Evolutionary conservation across 2,888 invertebrate genomes (phyloP), one percentile per base, ranked within the genome.

Genomic region (Dyspetes luteomarginatus): DNA sequence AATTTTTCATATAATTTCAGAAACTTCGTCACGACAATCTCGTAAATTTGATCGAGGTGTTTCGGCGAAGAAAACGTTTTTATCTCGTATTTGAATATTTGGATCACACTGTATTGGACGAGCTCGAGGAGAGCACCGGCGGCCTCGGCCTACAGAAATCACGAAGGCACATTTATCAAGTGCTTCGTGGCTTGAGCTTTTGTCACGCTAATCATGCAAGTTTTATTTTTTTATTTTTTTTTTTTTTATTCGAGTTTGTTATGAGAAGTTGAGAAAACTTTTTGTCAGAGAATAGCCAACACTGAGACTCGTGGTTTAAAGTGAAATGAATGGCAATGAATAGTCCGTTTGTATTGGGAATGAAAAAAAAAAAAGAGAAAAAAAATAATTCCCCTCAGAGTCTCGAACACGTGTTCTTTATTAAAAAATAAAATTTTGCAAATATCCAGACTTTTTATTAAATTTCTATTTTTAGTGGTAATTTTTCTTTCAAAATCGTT

Each of bases 31-130:
- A 98, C 90, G 97, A 97, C 87, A 97, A 98, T 92, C 92, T 98
- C 80, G 97, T 98, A 68, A 96, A 96, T 89, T 95, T 98, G 93
- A 95, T 97, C 82, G 97, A 97, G 92, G 97, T 97, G 83, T 97
- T 98, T 91, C 94, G 97, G 12, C 94, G 96, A 74, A 95, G 96
- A 91, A 95, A 96, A 87, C 94, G 97, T 67, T 96, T 97, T 90
- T 97, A 97, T 92, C 93, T 98, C 30, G 97, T 98, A 5, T 97
- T 97, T 91, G 97, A 98, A 91, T 97, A 96, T 92, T 93, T 97
- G 86, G 97, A 97, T 91, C 96, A 97, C 88, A 97, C 97, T 0
- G 94, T 97, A 3, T 93, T 97, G 78, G 97, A 97, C 85, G 97
- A 97, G 93, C 92, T 98, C 87, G 97, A 97, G 89, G 95, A 95